These are phyloP conservation scores for Pseudachorutes palmiensis DNA, from an alignment of 1,140 invertebrate species.

Conservation along the genomic window DNA sequence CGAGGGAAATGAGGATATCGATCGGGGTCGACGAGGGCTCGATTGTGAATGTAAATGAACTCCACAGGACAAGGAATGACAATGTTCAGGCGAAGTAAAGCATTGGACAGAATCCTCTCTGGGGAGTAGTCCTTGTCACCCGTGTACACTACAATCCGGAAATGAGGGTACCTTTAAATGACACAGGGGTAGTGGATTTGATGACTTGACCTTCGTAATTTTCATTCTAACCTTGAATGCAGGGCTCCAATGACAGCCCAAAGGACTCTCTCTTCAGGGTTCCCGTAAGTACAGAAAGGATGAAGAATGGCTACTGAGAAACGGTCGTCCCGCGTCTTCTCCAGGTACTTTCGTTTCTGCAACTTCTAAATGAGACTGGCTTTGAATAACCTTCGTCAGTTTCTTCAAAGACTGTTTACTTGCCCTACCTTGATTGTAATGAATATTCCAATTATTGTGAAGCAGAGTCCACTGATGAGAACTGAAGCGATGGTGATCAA, in stretches of 20 bases:
- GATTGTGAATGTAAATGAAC: constrained; percentile 67
- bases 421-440: not conserved
- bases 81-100: constrained; percentile 71
- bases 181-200: not conserved
- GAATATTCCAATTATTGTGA: not conserved
- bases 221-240: constrained; percentile 55
- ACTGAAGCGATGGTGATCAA: not conserved
- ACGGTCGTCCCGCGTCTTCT: constrained; percentile 19
- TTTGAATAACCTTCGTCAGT: not conserved
- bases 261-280: constrained; percentile 93
- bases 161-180: constrained; percentile 57
- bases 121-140: constrained; percentile 72
- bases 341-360: constrained; percentile 10
- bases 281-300: constrained; percentile 95
- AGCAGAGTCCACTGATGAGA: not conserved
- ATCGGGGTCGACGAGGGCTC: constrained; percentile 68
- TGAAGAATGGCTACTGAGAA: constrained; percentile 82
- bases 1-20: constrained; percentile 89
- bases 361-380: constrained; percentile 1
- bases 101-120: constrained; percentile 64
- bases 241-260: constrained; percentile 87
- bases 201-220: not conserved
- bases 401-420: not conserved
- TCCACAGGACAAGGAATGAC: constrained; percentile 54
- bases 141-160: constrained; percentile 77